Conservation (phyloP, 2,888 invertebrate species). For the Xestia xanthographa region DNA sequence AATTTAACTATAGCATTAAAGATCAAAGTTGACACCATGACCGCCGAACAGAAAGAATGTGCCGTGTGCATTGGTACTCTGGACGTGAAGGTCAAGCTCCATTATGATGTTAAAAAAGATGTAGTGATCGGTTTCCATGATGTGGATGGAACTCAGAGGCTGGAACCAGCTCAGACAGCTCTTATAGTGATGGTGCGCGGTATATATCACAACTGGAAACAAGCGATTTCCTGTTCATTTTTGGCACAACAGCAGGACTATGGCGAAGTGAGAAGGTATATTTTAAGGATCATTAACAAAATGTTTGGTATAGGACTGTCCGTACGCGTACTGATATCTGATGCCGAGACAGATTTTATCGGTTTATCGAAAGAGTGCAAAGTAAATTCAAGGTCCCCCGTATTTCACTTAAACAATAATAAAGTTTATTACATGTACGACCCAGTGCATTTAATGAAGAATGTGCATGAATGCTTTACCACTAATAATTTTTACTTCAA, state of each 20-base stretch:
- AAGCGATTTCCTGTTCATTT: conserved; percentile 45
- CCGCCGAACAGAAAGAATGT: conserved; percentile 56
- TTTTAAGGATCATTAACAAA: conserved; percentile 38
- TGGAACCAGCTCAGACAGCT: conserved; percentile 44
- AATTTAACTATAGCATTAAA: conserved; percentile 47
- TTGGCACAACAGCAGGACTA: conserved; percentile 40
- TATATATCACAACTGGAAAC: conserved; percentile 62
- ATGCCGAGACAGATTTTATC: conserved; percentile 42
- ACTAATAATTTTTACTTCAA: conserved; percentile 28
- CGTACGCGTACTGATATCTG: conserved; percentile 60
- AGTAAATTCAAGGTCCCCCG: conserved; percentile 25
- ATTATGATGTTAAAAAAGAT: conserved; percentile 59
- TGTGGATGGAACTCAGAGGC: conserved; percentile 46
- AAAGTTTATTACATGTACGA: conserved; percentile 65
- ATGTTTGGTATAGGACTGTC: conserved; percentile 58
- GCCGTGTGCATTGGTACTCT: conserved; percentile 56
- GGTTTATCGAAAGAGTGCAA: conserved; percentile 35
- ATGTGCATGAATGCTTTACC: conserved; percentile 42
- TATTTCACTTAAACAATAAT: conserved; percentile 30
- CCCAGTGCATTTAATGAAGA: conserved; percentile 53
- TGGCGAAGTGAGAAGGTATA: conserved; percentile 29
- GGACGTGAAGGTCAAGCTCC: conserved; percentile 43
- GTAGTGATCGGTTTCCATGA: conserved; percentile 63
- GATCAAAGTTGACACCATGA: conserved; percentile 58
- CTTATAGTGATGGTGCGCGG: conserved; percentile 62